Conservation (phyloP, 2,113 vertebrate genomes). For the Spea bombifrons region DNA sequence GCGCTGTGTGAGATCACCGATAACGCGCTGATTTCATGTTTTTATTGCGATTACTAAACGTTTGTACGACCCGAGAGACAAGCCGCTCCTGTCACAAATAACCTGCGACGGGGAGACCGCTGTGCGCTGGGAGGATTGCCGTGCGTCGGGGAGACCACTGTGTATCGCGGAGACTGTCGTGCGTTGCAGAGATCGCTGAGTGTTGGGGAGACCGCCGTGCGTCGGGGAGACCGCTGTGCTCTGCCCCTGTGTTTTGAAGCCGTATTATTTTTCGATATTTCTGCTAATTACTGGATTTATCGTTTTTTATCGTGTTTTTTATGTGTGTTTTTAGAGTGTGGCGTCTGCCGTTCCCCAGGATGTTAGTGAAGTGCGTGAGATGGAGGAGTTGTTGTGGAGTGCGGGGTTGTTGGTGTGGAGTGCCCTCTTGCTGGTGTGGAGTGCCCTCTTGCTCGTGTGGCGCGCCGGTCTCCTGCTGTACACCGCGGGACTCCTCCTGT, state of each 20-base stretch:
- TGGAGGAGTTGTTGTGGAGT: constrained; percentile 44
- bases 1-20: no score
- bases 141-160: not conserved
- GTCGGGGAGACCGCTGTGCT: not conserved
- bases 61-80: no score
- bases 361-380: constrained; percentile 29
- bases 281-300: not conserved
- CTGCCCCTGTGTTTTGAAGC: not conserved
- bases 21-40: no score
- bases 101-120: no score
- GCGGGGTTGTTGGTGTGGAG: constrained; percentile 40
- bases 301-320: not conserved
- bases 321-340: constrained; percentile 24
- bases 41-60: no score
- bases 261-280: not conserved
- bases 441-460: constrained; percentile 42
- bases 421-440: constrained; percentile 41
- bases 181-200: not conserved
- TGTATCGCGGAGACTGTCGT: no score
- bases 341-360: constrained; percentile 23
- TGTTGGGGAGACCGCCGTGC: no score
- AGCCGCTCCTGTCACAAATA: no score
- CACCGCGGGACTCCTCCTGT: constrained; percentile 40
- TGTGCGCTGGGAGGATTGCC: no score
- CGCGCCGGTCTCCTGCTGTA: constrained; percentile 39